Evolutionary conservation across 2,113 vertebrate genomes (phyloP).

Genomic region (Spermophilus dauricus): DNA sequence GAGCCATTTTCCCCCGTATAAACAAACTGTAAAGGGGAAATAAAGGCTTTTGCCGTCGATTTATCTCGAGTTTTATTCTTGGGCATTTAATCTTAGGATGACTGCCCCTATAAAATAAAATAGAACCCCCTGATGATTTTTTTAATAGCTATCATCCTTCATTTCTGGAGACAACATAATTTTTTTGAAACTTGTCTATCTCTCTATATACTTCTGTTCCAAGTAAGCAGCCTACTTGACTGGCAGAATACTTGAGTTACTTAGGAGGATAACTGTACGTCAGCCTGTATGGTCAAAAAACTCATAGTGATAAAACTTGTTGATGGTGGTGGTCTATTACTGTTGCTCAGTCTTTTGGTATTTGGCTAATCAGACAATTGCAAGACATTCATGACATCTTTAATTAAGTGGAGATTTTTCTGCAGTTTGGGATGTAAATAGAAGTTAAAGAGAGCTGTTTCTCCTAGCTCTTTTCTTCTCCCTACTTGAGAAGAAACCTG

Average conservation of each 20-base stretch:
- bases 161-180: neutral
- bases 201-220: neutral
- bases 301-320: neutral
- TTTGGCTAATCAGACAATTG: conserved; percentile 4
- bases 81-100: neutral
- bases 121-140: neutral
- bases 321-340: neutral
- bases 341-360: neutral
- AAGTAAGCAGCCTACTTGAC: neutral
- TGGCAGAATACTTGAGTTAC: neutral
- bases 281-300: neutral
- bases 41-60: neutral
- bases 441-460: neutral
- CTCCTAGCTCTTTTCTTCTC: neutral
- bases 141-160: neutral
- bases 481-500: neutral
- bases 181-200: neutral
- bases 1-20: neutral
- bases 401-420: conserved; percentile 26
- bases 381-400: conserved; percentile 27
- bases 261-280: neutral
- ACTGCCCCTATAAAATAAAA: neutral
- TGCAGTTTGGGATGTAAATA: neutral
- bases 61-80: neutral
- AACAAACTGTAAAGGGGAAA: neutral